Evolutionary conservation across 2,113 vertebrate genomes (phyloP).

Genomic region (Fulmarus glacialis): DNA sequence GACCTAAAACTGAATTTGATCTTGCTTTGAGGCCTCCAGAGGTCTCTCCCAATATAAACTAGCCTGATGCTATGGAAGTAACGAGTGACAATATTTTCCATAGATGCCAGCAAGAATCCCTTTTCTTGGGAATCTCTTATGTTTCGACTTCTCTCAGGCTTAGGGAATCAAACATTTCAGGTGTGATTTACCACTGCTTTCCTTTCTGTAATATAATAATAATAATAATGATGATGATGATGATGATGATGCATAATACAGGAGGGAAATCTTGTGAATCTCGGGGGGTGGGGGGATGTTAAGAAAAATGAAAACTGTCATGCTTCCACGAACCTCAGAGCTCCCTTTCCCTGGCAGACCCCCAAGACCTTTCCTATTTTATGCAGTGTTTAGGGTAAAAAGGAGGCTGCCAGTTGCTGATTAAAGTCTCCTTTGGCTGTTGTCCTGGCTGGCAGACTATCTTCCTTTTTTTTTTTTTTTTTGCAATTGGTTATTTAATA

Average conservation of each 20-base stretch:
- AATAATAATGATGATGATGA: no score
- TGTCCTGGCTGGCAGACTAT: conserved; percentile 18
- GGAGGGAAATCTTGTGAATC: background rate
- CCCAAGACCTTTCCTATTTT: conserved; percentile 26
- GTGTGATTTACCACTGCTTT: background rate
- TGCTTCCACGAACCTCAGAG: background rate
- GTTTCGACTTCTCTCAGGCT: background rate
- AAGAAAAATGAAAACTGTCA: background rate
- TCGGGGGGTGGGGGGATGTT: no score
- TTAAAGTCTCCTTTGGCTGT: conserved; percentile 40
- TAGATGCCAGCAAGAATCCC: background rate
- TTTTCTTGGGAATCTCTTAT: background rate
- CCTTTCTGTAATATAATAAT: background rate
- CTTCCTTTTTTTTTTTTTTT: background rate
- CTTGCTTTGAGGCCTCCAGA: background rate
- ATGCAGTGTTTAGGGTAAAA: conserved; percentile 21
- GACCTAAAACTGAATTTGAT: background rate
- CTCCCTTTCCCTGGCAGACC: background rate
- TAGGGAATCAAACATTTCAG: background rate
- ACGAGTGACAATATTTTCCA: background rate
- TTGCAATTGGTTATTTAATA: conserved; percentile 10
- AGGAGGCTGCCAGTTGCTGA: background rate
- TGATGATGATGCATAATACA: background rate
- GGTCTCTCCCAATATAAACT: background rate
- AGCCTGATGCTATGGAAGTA: background rate